Base-by-base conservation (phyloP, 2,797 vertebrate species). In the Dromococcyx pavoninus region DNA sequence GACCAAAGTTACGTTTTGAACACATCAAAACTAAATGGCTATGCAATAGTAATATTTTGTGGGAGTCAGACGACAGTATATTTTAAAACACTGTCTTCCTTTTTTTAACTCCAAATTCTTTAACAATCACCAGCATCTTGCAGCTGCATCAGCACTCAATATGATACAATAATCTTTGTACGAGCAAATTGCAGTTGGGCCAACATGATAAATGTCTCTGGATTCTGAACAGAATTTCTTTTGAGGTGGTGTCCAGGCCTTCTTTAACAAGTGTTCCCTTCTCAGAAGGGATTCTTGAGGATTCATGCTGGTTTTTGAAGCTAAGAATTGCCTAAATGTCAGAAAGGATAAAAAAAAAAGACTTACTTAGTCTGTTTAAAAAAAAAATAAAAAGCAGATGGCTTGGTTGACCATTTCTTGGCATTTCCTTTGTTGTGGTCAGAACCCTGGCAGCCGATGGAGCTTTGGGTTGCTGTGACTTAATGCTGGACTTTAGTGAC, bases 311-410 rank as follows among this genome's bases (percentile, higher is more conserved):
- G 2, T 51, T 72, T 88, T 65, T 70, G 17, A 78, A 57, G 27
- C 11, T 70, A 78, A 75, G 27, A 81, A 39, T 77, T 23, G 22
- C 33, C 27, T 48, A 89, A 86, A 54, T 70, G 15, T 23, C 72
- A 12, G 7, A 54, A 83, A 48, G 1, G 35, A n/a, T 28, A 37
- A 56, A n/a, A 19, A 30, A 9, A 37, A 28, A 56, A 35, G 15
- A 65, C 12, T 3, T 48, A 10, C 27, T 56, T 44, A 32, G 18
- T 66, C 65, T 6, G 16, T 51, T 51, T 28, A 13, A 14, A 32
- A 32, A 1, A 18, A 39, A 17, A 43, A 51, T 37, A 41, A 33
- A 6, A 4, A 17, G 0, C 14, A 5, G 9, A 6, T 33, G 17
- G 10, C n/a, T 65, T 71, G 51, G 25, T 43, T 86, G 65, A 32